Conservation (phyloP, 2,797 vertebrate species). For the Sebastes paucispinis region DNA sequence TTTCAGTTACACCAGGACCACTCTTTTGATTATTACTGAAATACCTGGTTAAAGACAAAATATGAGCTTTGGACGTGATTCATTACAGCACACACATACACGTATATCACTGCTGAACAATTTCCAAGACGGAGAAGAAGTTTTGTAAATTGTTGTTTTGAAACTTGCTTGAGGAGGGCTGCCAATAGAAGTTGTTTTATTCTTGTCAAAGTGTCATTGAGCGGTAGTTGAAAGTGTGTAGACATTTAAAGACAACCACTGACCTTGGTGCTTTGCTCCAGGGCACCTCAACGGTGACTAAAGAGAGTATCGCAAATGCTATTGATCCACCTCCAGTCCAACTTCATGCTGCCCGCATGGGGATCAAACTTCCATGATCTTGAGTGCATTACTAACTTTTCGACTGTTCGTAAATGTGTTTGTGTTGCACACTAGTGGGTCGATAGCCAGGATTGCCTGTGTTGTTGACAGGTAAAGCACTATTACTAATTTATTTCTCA, state of each 20-base stretch:
- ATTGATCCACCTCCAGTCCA: slow-evolving; percentile 21
- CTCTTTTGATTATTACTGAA: not conserved
- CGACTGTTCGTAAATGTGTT: slow-evolving; percentile 6
- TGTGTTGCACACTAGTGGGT: slow-evolving; percentile 62
- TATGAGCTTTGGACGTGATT: not conserved
- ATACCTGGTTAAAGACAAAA: not conserved
- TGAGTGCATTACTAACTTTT: slow-evolving; percentile 32
- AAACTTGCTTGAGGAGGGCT: not conserved
- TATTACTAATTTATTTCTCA: slow-evolving; percentile 94
- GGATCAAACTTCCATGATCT: slow-evolving; percentile 8
- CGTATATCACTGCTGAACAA: not conserved
- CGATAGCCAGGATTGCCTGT: slow-evolving; percentile 68
- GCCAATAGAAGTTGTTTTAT: not conserved
- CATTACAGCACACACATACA: not conserved
- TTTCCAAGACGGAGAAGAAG: not conserved
- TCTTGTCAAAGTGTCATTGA: not conserved
- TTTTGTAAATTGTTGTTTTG: not conserved
- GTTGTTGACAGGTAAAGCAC: slow-evolving; percentile 86
- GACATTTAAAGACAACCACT: not conserved
- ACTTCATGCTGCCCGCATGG: not conserved
- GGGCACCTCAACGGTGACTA: not conserved
- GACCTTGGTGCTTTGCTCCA: slow-evolving; percentile 22
- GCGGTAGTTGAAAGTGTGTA: not conserved
- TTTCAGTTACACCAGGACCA: not conserved
- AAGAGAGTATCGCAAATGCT: not conserved